Conservation (phyloP, 2,113 vertebrate genomes). For the Callithrix jacchus region DNA sequence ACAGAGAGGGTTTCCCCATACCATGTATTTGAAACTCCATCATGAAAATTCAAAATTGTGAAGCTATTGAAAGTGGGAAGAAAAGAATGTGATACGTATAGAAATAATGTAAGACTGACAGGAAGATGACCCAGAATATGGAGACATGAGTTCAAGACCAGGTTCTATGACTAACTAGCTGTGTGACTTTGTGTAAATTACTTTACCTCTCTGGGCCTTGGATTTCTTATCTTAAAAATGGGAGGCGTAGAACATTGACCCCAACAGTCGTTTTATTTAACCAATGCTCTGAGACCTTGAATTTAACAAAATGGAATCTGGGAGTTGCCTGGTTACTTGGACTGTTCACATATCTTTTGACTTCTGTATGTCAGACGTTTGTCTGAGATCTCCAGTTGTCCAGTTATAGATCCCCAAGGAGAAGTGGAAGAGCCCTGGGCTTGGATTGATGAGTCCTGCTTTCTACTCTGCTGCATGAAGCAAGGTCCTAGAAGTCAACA, state of each 20-base stretch:
- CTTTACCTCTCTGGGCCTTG: not conserved
- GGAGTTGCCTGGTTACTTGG: not conserved
- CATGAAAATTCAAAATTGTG: slow-evolving; percentile 50
- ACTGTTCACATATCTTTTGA: not conserved
- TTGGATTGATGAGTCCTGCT: not conserved
- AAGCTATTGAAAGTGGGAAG: not conserved
- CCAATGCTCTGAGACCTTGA: not conserved
- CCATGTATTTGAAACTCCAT: slow-evolving; percentile 58
- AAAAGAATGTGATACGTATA: not conserved
- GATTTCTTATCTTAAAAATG: slow-evolving; percentile 28
- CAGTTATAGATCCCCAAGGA: not conserved
- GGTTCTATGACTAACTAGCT: fast-evolving
- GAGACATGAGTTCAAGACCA: not conserved
- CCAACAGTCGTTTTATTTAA: slow-evolving; percentile 2
- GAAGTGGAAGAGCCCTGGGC: not conserved
- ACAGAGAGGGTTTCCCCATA: slow-evolving; percentile 69
- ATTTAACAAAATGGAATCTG: slow-evolving; percentile 1
- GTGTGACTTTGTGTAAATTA: not conserved
- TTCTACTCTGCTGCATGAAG: not conserved
- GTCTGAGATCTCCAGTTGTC: not conserved
- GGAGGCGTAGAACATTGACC: not conserved
- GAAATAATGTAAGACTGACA: not conserved
- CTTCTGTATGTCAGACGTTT: not conserved
- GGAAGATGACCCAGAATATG: slow-evolving; percentile 8
- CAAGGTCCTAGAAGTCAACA: not conserved